These are phyloP conservation scores for Enteromius afrohamiltoni DNA, from an alignment of 2,797 vertebrate species.

Conservation along the genomic window DNA sequence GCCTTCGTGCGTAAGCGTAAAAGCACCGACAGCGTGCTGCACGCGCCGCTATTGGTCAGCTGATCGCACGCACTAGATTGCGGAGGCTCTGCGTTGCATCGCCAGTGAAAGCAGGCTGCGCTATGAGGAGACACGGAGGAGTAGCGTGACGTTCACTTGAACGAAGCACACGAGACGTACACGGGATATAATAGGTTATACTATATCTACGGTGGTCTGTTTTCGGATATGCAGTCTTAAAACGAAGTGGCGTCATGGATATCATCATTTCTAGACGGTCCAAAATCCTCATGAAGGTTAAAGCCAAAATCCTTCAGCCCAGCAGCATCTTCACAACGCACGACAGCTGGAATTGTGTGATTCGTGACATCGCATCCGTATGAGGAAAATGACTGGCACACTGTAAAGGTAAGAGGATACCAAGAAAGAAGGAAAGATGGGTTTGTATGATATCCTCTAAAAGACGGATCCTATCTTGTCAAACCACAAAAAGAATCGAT, in stretches of 20 bases:
- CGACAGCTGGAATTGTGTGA: conserved; percentile 19
- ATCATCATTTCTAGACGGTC: background rate
- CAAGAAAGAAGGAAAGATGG: background rate
- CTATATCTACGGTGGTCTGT: background rate
- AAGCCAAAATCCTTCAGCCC: conserved; percentile 12
- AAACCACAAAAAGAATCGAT: background rate
- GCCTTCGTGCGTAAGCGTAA: conserved; percentile 63
- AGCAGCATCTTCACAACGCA: conserved; percentile 9
- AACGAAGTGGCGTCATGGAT: conserved; percentile 23
- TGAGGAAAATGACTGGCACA: conserved; percentile 14
- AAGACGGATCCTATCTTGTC: background rate
- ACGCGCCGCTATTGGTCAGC: conserved; percentile 71
- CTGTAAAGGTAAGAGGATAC: conserved; percentile 26
- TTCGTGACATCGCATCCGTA: conserved; percentile 38
- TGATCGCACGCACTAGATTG: conserved; percentile 41
- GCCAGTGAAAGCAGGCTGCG: conserved; percentile 27
- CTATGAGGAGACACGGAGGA: conserved; percentile 31
- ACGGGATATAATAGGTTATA: background rate
- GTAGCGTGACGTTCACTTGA: conserved; percentile 33
- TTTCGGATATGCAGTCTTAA: background rate
- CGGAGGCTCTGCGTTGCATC: conserved; percentile 43
- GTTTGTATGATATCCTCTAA: background rate
- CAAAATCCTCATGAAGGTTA: conserved; percentile 29
- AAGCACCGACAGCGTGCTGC: conserved; percentile 25
- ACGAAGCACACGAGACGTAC: conserved; percentile 4